Percentiles rank a stretch among this genome's conserved stretches.
phyloP scores from a whole-genome alignment of 2,797 vertebrate genomes.

The Babyrousa celebensis region DNA sequence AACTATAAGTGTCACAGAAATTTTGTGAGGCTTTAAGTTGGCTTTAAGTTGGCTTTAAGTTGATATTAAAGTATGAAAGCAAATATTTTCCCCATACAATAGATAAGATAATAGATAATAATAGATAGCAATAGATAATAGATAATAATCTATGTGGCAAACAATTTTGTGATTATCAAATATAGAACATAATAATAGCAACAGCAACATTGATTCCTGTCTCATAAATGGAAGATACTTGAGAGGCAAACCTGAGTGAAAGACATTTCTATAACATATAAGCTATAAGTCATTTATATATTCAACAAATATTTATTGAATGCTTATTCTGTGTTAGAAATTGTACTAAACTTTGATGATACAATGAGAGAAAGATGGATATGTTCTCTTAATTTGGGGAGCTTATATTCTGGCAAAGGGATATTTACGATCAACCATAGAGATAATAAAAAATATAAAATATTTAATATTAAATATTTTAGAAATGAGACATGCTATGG shows the following conservation, averaged over 20 bases:
- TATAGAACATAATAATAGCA: background rate
- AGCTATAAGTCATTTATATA: background rate
- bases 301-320: background rate
- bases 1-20: background rate
- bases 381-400: background rate
- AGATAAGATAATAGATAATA: background rate
- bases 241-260: background rate
- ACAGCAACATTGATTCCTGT: background rate
- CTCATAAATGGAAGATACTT: background rate
- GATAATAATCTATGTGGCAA: background rate
- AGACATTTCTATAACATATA: constrained; percentile 8
- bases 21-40: constrained; percentile 16
- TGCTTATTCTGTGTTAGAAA: background rate
- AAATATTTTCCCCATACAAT: background rate
- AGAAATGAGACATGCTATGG: background rate
- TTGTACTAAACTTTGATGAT: background rate
- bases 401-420: background rate
- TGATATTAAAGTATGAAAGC: background rate
- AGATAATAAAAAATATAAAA: background rate
- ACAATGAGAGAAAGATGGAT: background rate
- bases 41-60: constrained; percentile 53
- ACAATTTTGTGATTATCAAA: background rate
- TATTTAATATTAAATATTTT: constrained; percentile 27
- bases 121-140: no score
- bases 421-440: background rate